Evolutionary conservation across 1,140 invertebrate species (phyloP).

Genomic region (Delia radicum): DNA sequence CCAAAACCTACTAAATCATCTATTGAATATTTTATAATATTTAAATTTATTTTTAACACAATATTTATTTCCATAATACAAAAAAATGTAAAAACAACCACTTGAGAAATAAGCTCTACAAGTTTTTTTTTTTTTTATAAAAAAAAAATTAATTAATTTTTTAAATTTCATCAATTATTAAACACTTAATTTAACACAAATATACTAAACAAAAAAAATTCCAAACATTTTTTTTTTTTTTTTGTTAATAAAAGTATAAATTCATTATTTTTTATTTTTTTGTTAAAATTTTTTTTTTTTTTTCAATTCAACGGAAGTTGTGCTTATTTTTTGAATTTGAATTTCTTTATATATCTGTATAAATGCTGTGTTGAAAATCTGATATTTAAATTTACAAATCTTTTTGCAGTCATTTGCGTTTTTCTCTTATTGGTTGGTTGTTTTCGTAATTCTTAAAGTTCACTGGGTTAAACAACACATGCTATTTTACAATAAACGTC

Average conservation of each 20-base stretch:
- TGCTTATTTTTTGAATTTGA: not conserved
- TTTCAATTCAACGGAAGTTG: not conserved
- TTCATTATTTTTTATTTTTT: no score
- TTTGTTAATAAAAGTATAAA: no score
- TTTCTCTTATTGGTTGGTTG: no score
- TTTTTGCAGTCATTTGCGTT: no score
- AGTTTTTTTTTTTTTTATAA: not conserved
- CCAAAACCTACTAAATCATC: slow-evolving; percentile 3
- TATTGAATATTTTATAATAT: slow-evolving; percentile 12
- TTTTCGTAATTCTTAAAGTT: slow-evolving; percentile 6
- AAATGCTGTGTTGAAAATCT: no score
- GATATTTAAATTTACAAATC: no score
- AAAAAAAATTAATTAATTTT: not conserved
- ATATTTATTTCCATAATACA: not conserved
- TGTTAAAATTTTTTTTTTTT: not conserved
- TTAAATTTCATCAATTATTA: not conserved
- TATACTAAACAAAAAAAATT: no score
- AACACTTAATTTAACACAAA: not conserved
- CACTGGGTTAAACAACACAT: slow-evolving; percentile 22
- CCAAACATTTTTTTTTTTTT: no score
- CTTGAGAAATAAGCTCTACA: not conserved
- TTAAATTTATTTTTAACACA: not conserved
- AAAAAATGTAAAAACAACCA: not conserved
- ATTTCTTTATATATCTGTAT: no score
- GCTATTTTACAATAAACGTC: no score